phyloP scores from a whole-genome alignment of 1,140 invertebrate species.

The Heliconius hermathena region DNA sequence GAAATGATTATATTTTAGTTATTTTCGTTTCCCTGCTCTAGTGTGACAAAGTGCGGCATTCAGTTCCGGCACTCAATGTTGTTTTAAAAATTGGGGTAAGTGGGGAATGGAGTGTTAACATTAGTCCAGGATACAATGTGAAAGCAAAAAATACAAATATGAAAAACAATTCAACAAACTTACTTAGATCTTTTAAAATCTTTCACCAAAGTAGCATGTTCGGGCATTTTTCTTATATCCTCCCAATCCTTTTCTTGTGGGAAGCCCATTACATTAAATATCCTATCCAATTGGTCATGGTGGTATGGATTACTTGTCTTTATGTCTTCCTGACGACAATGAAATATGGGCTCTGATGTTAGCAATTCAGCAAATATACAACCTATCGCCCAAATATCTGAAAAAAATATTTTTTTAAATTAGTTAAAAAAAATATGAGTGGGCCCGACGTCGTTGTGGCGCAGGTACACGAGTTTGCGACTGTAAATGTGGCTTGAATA shows the following conservation, averaged over 20 bases:
- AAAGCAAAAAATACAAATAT: neutral
- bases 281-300: conserved; percentile 99
- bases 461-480: too few species aligned
- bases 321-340: conserved; percentile 99
- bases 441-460: too few species aligned
- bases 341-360: conserved; percentile 99
- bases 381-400: conserved; percentile 99
- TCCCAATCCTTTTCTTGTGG: conserved; percentile 99
- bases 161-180: conserved; percentile 52
- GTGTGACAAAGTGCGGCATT: too few species aligned
- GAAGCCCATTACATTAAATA: conserved; percentile 99
- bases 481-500: too few species aligned
- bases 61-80: too few species aligned
- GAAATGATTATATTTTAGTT: too few species aligned
- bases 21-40: too few species aligned
- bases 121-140: neutral
- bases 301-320: conserved; percentile 99
- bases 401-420: conserved; percentile 35
- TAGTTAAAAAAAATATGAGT: too few species aligned
- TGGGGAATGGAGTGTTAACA: too few species aligned
- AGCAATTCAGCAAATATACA: conserved; percentile 99
- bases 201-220: conserved; percentile 97
- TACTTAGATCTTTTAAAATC: conserved; percentile 98
- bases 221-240: conserved; percentile 99
- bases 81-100: too few species aligned